Conservation (phyloP, 2,113 vertebrate genomes). For the Nematolebias whitei region DNA sequence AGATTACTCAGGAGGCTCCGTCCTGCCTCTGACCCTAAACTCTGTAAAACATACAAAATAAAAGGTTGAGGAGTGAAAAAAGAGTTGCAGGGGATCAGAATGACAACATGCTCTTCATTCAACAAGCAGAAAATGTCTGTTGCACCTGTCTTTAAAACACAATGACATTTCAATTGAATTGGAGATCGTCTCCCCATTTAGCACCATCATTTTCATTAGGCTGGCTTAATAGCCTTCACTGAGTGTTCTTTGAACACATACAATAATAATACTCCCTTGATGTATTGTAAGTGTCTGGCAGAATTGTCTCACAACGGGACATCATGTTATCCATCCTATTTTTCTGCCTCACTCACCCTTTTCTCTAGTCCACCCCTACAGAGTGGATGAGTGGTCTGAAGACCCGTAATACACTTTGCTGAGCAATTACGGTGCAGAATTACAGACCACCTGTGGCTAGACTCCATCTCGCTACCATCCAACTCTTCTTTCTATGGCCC, state of each 20-base stretch:
- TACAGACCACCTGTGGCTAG: conserved; percentile 81
- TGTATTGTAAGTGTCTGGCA: conserved; percentile 70
- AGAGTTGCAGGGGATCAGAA: conserved; percentile 4
- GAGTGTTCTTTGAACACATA: conserved; percentile 66
- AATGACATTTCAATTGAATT: conserved; percentile 78
- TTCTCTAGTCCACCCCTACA: conserved; percentile 75
- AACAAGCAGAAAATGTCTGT: conserved; percentile 35
- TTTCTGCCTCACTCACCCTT: conserved; percentile 69
- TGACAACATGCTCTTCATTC: conserved; percentile 27
- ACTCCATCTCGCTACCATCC: conserved; percentile 53
- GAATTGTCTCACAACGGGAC: conserved; percentile 77
- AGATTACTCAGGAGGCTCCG: neutral
- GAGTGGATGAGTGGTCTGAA: conserved; percentile 78
- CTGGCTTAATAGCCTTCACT: conserved; percentile 70
- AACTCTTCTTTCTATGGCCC: conserved; percentile 6
- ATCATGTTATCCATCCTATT: conserved; percentile 71
- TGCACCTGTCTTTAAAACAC: conserved; percentile 67
- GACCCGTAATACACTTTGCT: conserved; percentile 76
- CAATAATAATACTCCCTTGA: conserved; percentile 66
- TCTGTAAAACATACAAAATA: neutral
- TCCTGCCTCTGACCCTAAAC: conserved; percentile 4
- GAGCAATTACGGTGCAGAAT: conserved; percentile 80
- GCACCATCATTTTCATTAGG: conserved; percentile 76
- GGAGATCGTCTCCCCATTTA: conserved; percentile 72
- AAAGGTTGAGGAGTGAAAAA: conserved; percentile 14